Base-by-base conservation (phyloP, 2,113 vertebrate species). In the Monopterus albus region DNA sequence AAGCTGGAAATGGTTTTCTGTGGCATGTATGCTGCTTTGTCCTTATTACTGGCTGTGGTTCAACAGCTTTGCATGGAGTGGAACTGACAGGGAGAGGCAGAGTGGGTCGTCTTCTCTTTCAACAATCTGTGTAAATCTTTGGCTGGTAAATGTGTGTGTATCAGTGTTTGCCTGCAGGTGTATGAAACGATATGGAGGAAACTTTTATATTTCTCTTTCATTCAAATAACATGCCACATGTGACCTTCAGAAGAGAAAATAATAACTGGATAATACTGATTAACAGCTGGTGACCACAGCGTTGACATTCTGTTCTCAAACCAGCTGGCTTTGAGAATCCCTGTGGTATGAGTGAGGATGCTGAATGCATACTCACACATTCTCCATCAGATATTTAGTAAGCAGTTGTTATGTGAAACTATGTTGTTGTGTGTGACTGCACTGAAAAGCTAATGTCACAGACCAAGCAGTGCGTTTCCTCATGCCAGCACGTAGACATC, bases 61-160 rank as follows among this genome's bases (percentile, higher is more conserved):
- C 66, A 58, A 64, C 25, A n/a, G 49, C 52, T 86, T 80, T 82
- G 75, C 79, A 62, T 73, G 61, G 64, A 82, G 82, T 82, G 72
- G 66, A 59, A 42, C 58, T 36, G 3, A 12, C 70, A 33, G 36
- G 29, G 51, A 60, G 7, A 10, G 29, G 56, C 35, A 31, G 63
- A 33, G 21, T 29, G 46, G 40, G 3, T 51, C 57, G 43, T 72
- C 20, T 55, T 53, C 57, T 60, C 26, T 58, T 78, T 15, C 68
- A 49, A 68, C 72, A 72, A 26, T 40, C 33, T 45, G 52, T 81
- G 33, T 71, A 63, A 67, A 35, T 47, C 40, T 33, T 46, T 56
- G 33, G 40, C 26, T 39, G 39, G 28, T 66, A 17, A 15, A 43
- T 62, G 46, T 52, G 28, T 52, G 6, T 31, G 35, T 18, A 26